Base-by-base conservation (phyloP, 2,888 invertebrate genomes). In the Apocheima hispidaria region DNA sequence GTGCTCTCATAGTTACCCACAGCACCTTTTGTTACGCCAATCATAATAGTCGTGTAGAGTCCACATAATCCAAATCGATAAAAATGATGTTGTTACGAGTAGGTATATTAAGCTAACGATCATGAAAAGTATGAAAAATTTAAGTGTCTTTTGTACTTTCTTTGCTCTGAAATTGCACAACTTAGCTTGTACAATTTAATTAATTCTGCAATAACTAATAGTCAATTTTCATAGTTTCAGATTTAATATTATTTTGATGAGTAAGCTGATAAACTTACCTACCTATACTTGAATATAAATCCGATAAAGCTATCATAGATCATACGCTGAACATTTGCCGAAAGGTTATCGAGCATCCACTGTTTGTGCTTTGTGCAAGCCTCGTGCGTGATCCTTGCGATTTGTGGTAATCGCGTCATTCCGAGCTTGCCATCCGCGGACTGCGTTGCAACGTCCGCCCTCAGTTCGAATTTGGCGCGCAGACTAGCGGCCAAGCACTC, bases 381-480 rank as follows among this genome's bases (percentile, higher is more conserved):
- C 51, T 51, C 35, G 36, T 36, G 14, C 44, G 38, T 51, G 23
- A 59, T 66, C 60, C 64, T 68, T 70, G 63, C 51, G 48, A 59
- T 51, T 66, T 55, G 60, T 63, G 62, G 65, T 60, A 63, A 54
- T 36, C 51, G 51, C 51, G 48, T 63, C 52, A 59, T 38, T 36
- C 43, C 55, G 40, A 51, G 38, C 44, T 51, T 49, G 66, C 66
- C 60, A 72, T 72, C 70, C 70, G 67, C 73, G 69, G 72, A 71
- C 36, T 46, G 67, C 68, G 52, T 66, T 69, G 64, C 59, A 50
- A 46, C 63, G 53, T 28, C 60, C 65, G 55, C 65, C 58, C 70
- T 74, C 84, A 86, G 87, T 91, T 91, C 83, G 85, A 90, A 91
- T 82, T 91, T 91, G 86, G 90, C 91, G 91, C 88, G 86, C 78